A percentile compares a stretch with the other conserved stretches of the same genome.
phyloP scores from a whole-genome alignment of 23 tunicate genomes.

The Trididemnum nubilum region DNA sequence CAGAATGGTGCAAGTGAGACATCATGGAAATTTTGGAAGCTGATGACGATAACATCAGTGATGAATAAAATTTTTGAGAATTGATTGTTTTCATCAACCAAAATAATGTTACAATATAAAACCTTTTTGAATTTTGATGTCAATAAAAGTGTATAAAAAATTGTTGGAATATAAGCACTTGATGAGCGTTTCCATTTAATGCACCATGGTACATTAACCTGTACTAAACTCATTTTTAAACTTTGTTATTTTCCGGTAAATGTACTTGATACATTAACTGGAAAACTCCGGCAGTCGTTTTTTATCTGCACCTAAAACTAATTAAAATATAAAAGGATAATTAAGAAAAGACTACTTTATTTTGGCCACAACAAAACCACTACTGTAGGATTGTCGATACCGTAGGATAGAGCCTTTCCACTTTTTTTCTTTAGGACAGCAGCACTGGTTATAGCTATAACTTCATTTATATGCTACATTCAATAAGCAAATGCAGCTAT shows the following conservation, averaged over 20 bases:
- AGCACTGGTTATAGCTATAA: too few species aligned
- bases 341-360: too few species aligned
- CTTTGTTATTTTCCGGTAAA: too few species aligned
- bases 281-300: background rate
- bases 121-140: background rate
- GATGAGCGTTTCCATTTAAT: background rate
- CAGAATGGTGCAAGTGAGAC: background rate
- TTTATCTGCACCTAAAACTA: too few species aligned
- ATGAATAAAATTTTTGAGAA: background rate
- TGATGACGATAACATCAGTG: background rate
- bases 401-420: too few species aligned
- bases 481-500: too few species aligned
- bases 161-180: background rate
- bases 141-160: background rate
- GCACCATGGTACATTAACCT: background rate
- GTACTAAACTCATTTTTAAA: background rate
- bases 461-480: too few species aligned
- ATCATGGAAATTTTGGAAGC: background rate
- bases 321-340: too few species aligned
- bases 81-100: background rate
- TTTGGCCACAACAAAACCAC: too few species aligned
- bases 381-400: too few species aligned
- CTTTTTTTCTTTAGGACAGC: too few species aligned
- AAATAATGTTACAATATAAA: background rate
- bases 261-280: background rate